These are phyloP conservation scores for Eupithecia subfuscata DNA, from an alignment of 2,888 invertebrate species.

Conservation along the genomic window DNA sequence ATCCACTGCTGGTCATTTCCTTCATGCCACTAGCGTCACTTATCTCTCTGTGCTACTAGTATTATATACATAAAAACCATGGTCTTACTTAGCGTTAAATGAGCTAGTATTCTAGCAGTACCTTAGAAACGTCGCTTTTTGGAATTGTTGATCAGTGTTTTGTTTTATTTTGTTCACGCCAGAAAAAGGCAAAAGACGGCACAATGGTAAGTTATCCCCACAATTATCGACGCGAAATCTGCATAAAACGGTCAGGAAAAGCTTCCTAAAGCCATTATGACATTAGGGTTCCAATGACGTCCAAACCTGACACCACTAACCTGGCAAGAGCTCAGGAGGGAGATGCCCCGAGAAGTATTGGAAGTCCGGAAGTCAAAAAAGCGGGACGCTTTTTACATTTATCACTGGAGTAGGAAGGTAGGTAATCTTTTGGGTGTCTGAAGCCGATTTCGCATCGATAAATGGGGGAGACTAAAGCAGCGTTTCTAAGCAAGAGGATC, in stretches of 20 bases:
- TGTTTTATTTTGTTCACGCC: background rate
- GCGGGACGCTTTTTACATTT: background rate
- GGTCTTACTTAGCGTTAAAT: background rate
- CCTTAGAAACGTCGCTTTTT: background rate
- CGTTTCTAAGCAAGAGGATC: background rate
- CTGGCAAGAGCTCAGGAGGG: background rate
- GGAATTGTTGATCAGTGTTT: background rate
- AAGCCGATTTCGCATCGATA: background rate
- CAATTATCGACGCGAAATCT: background rate
- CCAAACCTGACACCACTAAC: background rate
- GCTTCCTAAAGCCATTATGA: background rate
- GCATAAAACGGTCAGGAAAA: background rate
- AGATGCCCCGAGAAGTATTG: background rate
- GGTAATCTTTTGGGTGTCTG: background rate
- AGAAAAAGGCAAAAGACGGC: background rate
- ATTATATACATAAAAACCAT: background rate
- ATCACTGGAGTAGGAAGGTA: background rate
- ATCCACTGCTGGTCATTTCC: background rate
- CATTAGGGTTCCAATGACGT: background rate
- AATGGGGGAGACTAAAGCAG: background rate
- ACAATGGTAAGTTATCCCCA: background rate
- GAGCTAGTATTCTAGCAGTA: background rate
- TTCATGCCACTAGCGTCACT: background rate
- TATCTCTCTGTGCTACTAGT: background rate
- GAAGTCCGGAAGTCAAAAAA: background rate